Conservation (phyloP, 2,797 vertebrate genomes). For the Pelobates cultripes region DNA sequence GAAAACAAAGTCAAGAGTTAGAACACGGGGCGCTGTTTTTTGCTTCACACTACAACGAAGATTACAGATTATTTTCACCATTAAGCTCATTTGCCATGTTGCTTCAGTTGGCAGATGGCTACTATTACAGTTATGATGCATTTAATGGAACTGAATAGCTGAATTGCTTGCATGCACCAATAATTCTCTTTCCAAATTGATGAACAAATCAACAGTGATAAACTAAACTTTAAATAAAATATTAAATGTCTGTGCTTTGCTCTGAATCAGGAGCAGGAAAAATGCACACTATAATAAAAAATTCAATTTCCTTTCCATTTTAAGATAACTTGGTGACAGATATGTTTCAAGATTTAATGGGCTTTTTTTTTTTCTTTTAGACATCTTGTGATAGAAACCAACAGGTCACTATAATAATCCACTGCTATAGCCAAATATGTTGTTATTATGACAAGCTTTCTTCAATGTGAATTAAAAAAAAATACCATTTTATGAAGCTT, state of each 20-base stretch:
- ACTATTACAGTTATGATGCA: slow-evolving; percentile 18
- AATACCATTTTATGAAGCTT: neutral
- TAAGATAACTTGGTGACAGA: slow-evolving; percentile 44
- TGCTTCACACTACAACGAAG: neutral
- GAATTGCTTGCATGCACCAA: slow-evolving; percentile 31
- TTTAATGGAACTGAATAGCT: slow-evolving; percentile 29
- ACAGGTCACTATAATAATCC: slow-evolving; percentile 36
- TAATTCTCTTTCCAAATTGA: slow-evolving; percentile 14
- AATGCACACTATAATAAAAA: slow-evolving; percentile 28
- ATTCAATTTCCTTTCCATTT: slow-evolving; percentile 45
- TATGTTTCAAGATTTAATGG: slow-evolving; percentile 47
- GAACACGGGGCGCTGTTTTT: too few relatives aligned
- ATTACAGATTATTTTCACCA: neutral
- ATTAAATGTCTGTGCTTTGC: slow-evolving; percentile 9
- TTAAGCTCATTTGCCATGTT: neutral
- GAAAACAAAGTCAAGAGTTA: too few relatives aligned
- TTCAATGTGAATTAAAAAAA: neutral
- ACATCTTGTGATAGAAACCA: slow-evolving; percentile 9
- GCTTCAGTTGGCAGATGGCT: slow-evolving; percentile 5
- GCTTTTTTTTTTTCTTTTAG: slow-evolving; percentile 12
- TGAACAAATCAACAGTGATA: slow-evolving; percentile 39
- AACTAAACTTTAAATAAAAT: slow-evolving; percentile 51
- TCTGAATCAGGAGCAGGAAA: slow-evolving; percentile 16
- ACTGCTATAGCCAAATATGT: slow-evolving; percentile 21
- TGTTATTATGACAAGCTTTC: slow-evolving; percentile 13